Percentiles rank a stretch among this genome's conserved stretches.
Evolutionary conservation across 2,113 vertebrate species (phyloP).

Genomic region (Pan troglodytes): NHGRI_mPanTro3-v2.1_pri NC_072408.2:85252501-85253000

Average conservation of each 20-base stretch:
- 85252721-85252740: neutral
- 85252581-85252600: neutral
- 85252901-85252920: neutral
- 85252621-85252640: neutral
- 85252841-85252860: neutral
- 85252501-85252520: neutral
- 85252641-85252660: neutral
- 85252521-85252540: neutral
- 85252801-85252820: neutral
- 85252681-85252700: neutral
- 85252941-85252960: neutral
- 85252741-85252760: neutral
- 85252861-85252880: neutral
- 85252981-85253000: too few species aligned
- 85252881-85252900: neutral
- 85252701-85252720: neutral
- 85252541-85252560: neutral
- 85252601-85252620: neutral
- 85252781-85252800: neutral
- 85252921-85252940: neutral
- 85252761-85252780: neutral
- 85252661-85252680: constrained; percentile 11
- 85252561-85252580: neutral
- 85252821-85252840: neutral
- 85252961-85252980: neutral